A percentile compares a stretch with the other conserved stretches of the same genome.
Evolutionary conservation across 2,888 invertebrate genomes (phyloP).

Genomic region (Pantelozetes paolii): DNA sequence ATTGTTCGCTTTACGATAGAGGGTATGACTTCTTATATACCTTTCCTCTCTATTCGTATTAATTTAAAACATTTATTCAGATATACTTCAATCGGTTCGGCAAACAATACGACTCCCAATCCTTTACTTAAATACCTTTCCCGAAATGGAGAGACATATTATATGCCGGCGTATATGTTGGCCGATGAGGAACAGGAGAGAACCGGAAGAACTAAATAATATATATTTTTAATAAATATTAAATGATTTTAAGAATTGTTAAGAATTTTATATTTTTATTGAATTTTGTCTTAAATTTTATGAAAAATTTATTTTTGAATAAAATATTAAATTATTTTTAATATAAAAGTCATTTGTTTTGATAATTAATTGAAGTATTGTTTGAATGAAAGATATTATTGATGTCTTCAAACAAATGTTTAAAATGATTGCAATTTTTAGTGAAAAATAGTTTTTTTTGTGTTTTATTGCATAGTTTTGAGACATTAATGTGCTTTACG

Average conservation of each 20-base stretch:
- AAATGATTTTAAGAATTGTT: neutral
- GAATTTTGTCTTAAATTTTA: no score
- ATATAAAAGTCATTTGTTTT: no score
- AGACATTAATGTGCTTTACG: no score
- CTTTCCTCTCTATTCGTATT: conserved; percentile 46
- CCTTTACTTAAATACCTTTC: conserved; percentile 62
- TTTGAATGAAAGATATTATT: no score
- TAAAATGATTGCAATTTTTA: no score
- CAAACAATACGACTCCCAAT: conserved; percentile 73
- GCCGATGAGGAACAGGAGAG: conserved; percentile 62
- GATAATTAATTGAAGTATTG: no score
- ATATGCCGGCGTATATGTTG: conserved; percentile 70
- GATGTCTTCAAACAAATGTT: no score
- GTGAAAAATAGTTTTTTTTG: no score
- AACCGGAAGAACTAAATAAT: conserved; percentile 55
- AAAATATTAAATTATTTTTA: no score
- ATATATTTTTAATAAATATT: neutral
- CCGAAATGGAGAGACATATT: conserved; percentile 56
- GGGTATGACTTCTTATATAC: conserved; percentile 60
- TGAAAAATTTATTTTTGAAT: no score
- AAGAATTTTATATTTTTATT: no score
- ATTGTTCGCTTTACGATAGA: conserved; percentile 81
- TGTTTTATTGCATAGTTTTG: no score
- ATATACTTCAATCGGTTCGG: conserved; percentile 82
- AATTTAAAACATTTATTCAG: conserved; percentile 54